These are phyloP conservation scores for Capreolus pygargus DNA, from an alignment of 2,113 vertebrate genomes.

Conservation along the genomic window DNA sequence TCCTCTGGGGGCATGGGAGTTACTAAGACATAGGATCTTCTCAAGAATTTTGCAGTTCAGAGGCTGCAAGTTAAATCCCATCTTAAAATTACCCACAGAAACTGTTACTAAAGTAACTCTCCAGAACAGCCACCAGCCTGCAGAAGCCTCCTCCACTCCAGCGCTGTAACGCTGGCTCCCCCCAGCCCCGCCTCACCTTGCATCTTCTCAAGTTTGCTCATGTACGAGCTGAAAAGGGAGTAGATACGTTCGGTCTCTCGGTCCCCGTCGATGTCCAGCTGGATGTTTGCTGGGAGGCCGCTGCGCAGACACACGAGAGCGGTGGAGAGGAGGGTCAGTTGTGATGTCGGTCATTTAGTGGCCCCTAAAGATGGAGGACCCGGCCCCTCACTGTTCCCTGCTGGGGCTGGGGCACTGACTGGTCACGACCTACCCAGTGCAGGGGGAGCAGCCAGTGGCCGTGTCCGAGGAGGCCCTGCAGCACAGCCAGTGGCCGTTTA, in stretches of 20 bases:
- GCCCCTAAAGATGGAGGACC: background rate
- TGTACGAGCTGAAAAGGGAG: conserved; percentile 93
- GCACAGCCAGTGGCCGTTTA: conserved; percentile 98
- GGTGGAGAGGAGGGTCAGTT: background rate
- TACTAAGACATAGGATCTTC: background rate
- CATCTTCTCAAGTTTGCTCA: conserved; percentile 96
- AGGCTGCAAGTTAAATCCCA: background rate
- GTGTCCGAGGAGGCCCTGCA: conserved; percentile 91
- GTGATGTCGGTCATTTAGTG: rapidly evolving
- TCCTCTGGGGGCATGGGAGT: background rate
- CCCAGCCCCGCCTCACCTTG: conserved; percentile 85
- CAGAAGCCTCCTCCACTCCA: no score
- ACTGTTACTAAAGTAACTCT: background rate
- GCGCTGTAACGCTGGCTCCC: background rate
- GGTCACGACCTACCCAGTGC: conserved; percentile 88
- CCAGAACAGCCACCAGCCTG: background rate
- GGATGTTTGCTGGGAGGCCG: conserved; percentile 95
- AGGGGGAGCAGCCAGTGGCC: conserved; percentile 92
- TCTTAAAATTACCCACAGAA: background rate
- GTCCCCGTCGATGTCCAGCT: conserved; percentile 97
- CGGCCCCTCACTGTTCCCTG: rapidly evolving
- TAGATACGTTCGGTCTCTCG: conserved; percentile 97
- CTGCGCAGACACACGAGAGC: conserved; percentile 77
- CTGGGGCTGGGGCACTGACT: rapidly evolving
- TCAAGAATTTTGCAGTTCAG: background rate